These are phyloP conservation scores for Sphecodes monilicornis DNA, from an alignment of 2,888 invertebrate species.

Conservation along the genomic window DNA sequence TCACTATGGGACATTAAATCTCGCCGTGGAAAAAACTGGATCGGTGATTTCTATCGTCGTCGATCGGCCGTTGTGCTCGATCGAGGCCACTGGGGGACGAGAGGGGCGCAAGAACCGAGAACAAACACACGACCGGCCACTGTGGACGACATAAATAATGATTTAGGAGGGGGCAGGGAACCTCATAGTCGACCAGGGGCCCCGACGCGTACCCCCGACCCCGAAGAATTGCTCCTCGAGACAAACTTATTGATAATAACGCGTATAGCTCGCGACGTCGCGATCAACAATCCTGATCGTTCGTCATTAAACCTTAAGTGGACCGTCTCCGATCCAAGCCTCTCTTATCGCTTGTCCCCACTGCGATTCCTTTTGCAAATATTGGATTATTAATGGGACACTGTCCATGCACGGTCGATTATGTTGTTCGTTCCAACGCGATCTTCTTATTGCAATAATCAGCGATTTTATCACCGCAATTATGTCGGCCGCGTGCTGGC, in stretches of 20 bases:
- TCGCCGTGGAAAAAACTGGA: conserved; percentile 49
- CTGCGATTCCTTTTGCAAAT: conserved; percentile 39
- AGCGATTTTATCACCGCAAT: background rate
- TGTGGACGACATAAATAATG: conserved; percentile 52
- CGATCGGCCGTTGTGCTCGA: conserved; percentile 5
- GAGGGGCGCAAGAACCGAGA: conserved; percentile 19
- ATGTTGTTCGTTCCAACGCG: background rate
- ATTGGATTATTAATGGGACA: conserved; percentile 24
- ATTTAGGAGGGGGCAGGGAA: conserved; percentile 47
- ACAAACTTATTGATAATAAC: conserved; percentile 63
- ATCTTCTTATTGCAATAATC: background rate
- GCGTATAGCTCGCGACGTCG: conserved; percentile 47
- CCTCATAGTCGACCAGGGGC: conserved; percentile 3
- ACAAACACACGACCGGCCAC: conserved; percentile 44
- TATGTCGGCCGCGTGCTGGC: background rate
- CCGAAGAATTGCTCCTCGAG: conserved; percentile 56
- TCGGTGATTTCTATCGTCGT: conserved; percentile 3
- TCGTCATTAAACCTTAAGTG: conserved; percentile 48
- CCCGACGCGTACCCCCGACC: background rate
- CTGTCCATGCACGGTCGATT: background rate
- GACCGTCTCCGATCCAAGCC: conserved; percentile 20
- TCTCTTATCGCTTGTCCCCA: background rate
- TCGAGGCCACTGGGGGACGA: conserved; percentile 5
- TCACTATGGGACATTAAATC: conserved; percentile 18
- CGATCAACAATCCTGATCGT: conserved; percentile 55